Evolutionary conservation across 2,888 invertebrate genomes (phyloP), one percentile per base, ranked within the genome.

Genomic region (Charanyca ferruginea): DNA sequence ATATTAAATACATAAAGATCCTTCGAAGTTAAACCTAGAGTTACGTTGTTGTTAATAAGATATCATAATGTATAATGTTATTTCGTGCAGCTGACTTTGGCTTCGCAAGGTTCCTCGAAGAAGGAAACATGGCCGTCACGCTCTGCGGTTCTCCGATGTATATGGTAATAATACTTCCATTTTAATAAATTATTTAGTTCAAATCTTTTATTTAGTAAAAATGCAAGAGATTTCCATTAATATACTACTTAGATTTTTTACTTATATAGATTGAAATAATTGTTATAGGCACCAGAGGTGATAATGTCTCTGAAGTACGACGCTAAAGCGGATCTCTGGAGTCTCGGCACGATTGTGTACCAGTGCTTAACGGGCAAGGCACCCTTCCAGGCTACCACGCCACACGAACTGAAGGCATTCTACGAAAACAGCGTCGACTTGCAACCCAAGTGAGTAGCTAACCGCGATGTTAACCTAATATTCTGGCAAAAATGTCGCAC

Each of bases 61-160:
- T 48, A 11, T 45, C 22, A 18, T 42, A 25, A 42, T 73, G 7
- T 48, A 22, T 22, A 18, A 54, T 42, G 60, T 67, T 65, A 64
- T 88, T 84, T 79, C 87, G 92, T 95, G 65, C 93, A 98, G 99
- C 99, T 89, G 99, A 99, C 96, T 99, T 99, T 96, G 99, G 99
- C 57, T 99, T 99, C 96, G 99, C 99, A 60, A 96, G 99, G 90
- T 99, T 99, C 94, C 96, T 99, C 52, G 98, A 98, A 94, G 99
- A 99, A 91, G 99, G 99, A 75, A 99, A 99, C 62, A 99, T 99
- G 99, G 99, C 99, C 62, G 99, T 99, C 73, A 99, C 99, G 38
- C 96, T 99, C 47, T 99, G 99, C 94, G 99, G 99, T 52, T 99
- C 99, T 53, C 99, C 99, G 16, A 99, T 99, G 99, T 99, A 99